Evolutionary conservation across 2,888 invertebrate species (phyloP).

Genomic region (Cecidostiba fungosa): DNA sequence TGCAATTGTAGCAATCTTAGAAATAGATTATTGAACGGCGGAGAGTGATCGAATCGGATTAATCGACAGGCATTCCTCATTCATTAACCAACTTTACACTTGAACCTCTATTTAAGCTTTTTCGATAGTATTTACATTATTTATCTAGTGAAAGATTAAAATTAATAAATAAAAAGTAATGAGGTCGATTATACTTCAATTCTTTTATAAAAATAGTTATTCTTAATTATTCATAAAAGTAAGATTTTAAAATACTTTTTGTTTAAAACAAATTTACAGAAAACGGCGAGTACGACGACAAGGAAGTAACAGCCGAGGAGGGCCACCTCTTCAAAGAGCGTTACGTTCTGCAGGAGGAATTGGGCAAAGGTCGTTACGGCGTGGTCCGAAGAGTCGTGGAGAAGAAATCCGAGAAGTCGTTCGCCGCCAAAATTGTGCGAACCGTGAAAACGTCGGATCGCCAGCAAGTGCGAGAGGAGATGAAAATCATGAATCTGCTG

Average conservation of each 20-base stretch:
- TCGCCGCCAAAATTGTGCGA: constrained; percentile 92
- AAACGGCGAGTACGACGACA: constrained; percentile 73
- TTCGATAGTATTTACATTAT: neutral
- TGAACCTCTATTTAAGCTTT: neutral
- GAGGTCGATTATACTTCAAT: no score
- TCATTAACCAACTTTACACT: neutral
- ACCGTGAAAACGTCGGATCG: constrained; percentile 88
- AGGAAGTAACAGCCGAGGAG: constrained; percentile 78
- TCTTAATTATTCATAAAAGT: no score
- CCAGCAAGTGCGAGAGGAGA: constrained; percentile 90
- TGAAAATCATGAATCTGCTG: constrained; percentile 92
- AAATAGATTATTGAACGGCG: constrained; percentile 8
- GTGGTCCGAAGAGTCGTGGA: constrained; percentile 87
- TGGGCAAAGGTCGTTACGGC: constrained; percentile 89
- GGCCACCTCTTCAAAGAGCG: constrained; percentile 83
- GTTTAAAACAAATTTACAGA: constrained; percentile 27
- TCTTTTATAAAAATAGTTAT: no score
- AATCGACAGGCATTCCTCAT: constrained; percentile 1
- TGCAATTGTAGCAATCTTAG: neutral
- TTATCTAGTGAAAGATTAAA: no score
- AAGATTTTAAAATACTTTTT: neutral
- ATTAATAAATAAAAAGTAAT: no score
- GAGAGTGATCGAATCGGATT: neutral
- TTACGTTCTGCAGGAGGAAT: constrained; percentile 87
- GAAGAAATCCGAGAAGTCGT: constrained; percentile 83